These are phyloP conservation scores for Cettia cetti DNA, from an alignment of 2,113 vertebrate species.

Conservation along the genomic window DNA sequence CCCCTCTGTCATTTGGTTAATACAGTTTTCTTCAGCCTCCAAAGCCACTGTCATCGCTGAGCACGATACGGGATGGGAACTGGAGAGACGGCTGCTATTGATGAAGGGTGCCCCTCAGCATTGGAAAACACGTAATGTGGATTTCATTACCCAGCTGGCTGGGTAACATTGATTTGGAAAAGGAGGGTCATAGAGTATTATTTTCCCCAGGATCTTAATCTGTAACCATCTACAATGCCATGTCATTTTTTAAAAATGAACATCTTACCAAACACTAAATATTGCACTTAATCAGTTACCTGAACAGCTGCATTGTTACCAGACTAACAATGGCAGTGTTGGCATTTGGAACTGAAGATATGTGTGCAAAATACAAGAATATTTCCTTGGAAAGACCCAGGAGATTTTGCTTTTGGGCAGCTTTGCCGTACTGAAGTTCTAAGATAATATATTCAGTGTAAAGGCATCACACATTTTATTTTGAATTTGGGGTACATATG, in stretches of 20 bases:
- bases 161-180: slow-evolving; percentile 71
- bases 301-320: slow-evolving; percentile 55
- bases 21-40: slow-evolving; percentile 93
- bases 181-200: slow-evolving; percentile 41
- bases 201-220: slow-evolving; percentile 61
- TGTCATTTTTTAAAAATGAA: slow-evolving; percentile 62
- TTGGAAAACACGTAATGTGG: slow-evolving; percentile 15
- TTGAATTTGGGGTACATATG: slow-evolving; percentile 54
- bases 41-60: slow-evolving; percentile 91
- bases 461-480: slow-evolving; percentile 50
- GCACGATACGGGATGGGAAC: slow-evolving; percentile 88
- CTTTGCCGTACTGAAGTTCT: slow-evolving; percentile 54
- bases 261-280: slow-evolving; percentile 63
- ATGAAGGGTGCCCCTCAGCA: slow-evolving; percentile 49
- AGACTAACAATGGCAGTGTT: slow-evolving; percentile 54
- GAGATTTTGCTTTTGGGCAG: slow-evolving; percentile 37
- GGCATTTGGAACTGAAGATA: slow-evolving; percentile 58
- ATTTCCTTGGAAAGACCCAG: slow-evolving; percentile 50
- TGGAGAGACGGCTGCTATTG: slow-evolving; percentile 98
- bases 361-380: slow-evolving; percentile 57
- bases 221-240: slow-evolving; percentile 36
- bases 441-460: slow-evolving; percentile 65
- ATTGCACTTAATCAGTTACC: slow-evolving; percentile 73
- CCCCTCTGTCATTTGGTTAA: background rate
- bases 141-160: slow-evolving; percentile 90